A percentile compares a stretch with the other conserved stretches of the same genome.
Evolutionary conservation across 2,113 vertebrate species (phyloP).

Genomic region (Epinephelus fuscoguttatus): DNA sequence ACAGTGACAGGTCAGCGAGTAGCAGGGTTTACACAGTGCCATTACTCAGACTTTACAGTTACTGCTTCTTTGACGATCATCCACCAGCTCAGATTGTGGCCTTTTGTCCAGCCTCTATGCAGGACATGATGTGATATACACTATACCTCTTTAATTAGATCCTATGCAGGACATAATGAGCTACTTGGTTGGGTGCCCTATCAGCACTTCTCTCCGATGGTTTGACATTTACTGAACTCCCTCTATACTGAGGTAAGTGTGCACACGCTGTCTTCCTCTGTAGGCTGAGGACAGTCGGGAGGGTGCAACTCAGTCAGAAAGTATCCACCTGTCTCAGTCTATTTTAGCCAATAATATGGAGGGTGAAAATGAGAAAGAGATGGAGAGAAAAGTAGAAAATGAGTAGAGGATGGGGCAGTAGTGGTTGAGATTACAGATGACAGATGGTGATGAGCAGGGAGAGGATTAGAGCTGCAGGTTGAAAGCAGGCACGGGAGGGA

Average conservation of each 20-base stretch:
- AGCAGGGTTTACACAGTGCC: not conserved
- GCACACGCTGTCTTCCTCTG: conserved; percentile 20
- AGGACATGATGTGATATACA: conserved; percentile 34
- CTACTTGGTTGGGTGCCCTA: conserved; percentile 47
- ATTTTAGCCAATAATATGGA: conserved; percentile 4
- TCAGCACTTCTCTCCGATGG: conserved; percentile 64
- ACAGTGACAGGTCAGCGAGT: not conserved
- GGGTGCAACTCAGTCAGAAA: conserved; percentile 15
- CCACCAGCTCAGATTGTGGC: conserved; percentile 20
- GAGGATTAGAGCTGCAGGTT: conserved; percentile 65
- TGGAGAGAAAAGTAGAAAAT: conserved; percentile 1
- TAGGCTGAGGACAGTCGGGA: not conserved
- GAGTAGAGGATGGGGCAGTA: conserved; percentile 11
- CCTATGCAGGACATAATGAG: conserved; percentile 63
- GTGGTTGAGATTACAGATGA: conserved; percentile 50
- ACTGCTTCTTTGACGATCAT: conserved; percentile 39
- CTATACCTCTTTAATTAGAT: conserved; percentile 57
- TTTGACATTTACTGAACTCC: conserved; percentile 73
- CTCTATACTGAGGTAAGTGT: conserved; percentile 28
- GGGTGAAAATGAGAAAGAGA: conserved; percentile 37
- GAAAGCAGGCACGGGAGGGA: not conserved
- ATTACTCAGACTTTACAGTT: conserved; percentile 8
- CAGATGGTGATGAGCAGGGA: conserved; percentile 69
- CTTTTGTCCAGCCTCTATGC: conserved; percentile 32
- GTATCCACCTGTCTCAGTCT: not conserved